phyloP scores from a whole-genome alignment of 2,113 vertebrate genomes.

The Tor tambroides region DNA sequence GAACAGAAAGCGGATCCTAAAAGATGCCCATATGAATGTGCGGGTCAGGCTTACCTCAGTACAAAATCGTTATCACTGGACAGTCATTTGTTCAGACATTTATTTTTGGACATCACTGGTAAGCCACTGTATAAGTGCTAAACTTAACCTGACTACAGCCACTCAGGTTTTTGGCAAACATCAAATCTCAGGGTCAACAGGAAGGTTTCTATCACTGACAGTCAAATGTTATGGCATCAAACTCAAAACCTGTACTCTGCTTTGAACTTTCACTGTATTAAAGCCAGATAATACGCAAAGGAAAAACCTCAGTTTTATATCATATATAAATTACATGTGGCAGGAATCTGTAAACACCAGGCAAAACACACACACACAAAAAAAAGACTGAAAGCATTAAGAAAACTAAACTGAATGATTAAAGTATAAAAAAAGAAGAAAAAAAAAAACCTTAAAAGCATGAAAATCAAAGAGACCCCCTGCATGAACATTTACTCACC shows the following conservation, averaged over 20 bases:
- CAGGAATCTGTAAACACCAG: not conserved
- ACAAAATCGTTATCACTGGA: constrained; percentile 72
- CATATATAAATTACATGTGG: not conserved
- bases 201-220: too few relatives aligned
- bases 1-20: not conserved
- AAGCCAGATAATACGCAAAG: not conserved
- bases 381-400: not conserved
- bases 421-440: too few relatives aligned
- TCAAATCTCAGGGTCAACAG: not conserved
- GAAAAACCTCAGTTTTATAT: not conserved
- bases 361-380: not conserved
- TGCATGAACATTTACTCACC: constrained; percentile 70
- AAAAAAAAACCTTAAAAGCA: too few relatives aligned
- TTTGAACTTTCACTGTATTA: not conserved
- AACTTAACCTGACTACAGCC: not conserved
- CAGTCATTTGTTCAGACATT: constrained; percentile 75
- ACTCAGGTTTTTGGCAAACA: too few relatives aligned
- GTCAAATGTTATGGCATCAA: not conserved
- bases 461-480: not conserved
- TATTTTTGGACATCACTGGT: constrained; percentile 69
- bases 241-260: not conserved
- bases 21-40: not conserved
- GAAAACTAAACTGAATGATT: too few relatives aligned
- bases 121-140: constrained; percentile 62
- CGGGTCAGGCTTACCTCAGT: constrained; percentile 77